Conservation (phyloP, 2,888 invertebrate genomes). For the Cenopis cana region DNA sequence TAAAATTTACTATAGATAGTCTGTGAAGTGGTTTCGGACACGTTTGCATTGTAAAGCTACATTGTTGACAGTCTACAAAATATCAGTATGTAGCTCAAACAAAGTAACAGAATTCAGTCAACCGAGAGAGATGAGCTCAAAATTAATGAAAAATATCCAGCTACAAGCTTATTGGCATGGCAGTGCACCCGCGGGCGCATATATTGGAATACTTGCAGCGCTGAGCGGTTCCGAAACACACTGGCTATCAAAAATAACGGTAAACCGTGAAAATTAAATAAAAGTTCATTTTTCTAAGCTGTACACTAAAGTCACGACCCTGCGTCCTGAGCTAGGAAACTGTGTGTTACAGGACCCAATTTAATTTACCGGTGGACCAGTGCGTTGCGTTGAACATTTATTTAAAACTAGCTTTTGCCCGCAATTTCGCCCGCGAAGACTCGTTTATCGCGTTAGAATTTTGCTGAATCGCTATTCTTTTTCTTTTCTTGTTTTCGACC, state of each 20-base stretch:
- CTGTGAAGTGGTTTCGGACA: neutral
- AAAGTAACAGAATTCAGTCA: neutral
- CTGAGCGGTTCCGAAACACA: neutral
- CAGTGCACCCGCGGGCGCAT: conserved; percentile 12
- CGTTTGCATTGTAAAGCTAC: neutral
- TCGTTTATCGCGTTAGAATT: no score
- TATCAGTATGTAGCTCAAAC: neutral
- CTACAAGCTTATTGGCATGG: conserved; percentile 9
- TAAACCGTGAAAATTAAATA: no score
- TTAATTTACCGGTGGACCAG: no score
- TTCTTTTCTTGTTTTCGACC: no score
- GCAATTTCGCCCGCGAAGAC: no score
- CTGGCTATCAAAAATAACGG: conserved; percentile 4
- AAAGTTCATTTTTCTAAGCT: no score
- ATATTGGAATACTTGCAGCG: conserved; percentile 31
- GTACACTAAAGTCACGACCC: no score
- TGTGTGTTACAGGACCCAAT: no score
- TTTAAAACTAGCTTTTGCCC: no score
- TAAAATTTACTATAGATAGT: neutral
- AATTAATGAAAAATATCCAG: conserved; percentile 28
- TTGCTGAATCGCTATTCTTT: no score
- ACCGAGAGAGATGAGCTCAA: conserved; percentile 10
- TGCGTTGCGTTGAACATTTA: no score
- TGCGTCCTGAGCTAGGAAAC: no score
- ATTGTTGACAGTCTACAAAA: neutral